Evolutionary conservation across 2,888 invertebrate genomes (phyloP).

Genomic region (Oxycera nigricornis): DNA sequence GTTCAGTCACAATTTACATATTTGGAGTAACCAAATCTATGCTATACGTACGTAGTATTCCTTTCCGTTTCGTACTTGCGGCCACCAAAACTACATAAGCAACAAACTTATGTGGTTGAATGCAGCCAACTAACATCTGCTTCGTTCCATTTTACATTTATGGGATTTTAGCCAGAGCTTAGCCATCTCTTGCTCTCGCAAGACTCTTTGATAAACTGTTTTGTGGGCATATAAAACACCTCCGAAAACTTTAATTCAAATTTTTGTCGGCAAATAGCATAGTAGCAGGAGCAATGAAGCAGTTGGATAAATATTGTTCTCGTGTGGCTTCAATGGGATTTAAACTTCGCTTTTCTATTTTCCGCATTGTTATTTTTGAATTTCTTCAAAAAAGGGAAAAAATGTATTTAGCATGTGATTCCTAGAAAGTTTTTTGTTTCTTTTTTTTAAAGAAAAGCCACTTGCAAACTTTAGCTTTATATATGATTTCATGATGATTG

Average conservation of each 20-base stretch:
- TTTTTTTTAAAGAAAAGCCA: too few species aligned
- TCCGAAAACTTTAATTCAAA: slow-evolving; percentile 39
- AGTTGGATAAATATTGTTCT: not conserved
- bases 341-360: not conserved
- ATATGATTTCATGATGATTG: too few species aligned
- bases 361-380: too few species aligned
- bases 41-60: too few species aligned
- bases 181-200: slow-evolving; percentile 25
- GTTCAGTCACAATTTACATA: too few species aligned
- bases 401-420: too few species aligned
- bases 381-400: too few species aligned
- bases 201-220: slow-evolving; percentile 45
- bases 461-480: too few species aligned
- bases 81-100: too few species aligned
- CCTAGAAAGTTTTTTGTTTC: too few species aligned
- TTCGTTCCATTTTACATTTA: slow-evolving; percentile 44
- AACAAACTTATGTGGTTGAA: slow-evolving; percentile 42
- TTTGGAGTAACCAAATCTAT: too few species aligned
- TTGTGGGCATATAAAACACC: slow-evolving; percentile 44
- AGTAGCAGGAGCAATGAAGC: not conserved
- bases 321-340: not conserved
- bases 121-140: slow-evolving; percentile 43
- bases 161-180: slow-evolving; percentile 40
- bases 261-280: slow-evolving; percentile 1
- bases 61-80: too few species aligned